Evolutionary conservation across 2,797 vertebrate genomes (phyloP), one percentile per base, ranked within the genome.

Genomic region (Morus bassanus): DNA sequence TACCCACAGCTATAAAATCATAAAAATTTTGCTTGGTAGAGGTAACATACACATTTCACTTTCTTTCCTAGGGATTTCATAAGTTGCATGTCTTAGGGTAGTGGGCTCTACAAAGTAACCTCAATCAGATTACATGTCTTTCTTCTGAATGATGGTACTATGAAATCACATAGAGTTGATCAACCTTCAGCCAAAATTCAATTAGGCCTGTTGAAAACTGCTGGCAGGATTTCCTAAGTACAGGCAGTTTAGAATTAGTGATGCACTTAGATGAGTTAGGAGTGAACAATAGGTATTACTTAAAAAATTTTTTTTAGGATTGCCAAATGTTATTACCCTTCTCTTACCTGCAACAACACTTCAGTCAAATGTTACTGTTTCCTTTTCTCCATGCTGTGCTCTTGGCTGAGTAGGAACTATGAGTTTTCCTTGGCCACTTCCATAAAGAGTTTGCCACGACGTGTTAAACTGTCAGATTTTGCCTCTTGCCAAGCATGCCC

Each of bases 361-460:
- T 67, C 17, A 61, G 22, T 50, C 10, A 61, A 65, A 65, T 45
- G 27, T n/a, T 43, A 19, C 3, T 21, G 5, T 61, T 81, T 65
- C 21, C 19, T 81, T 81, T 87, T 22, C 37, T 72, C 37, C 7
- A 1, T 48, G 9, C 5, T 0, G 0, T 65, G 9, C 4, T 93
- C 21, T 48, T 64, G 3, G 1, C 14, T 43, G 31, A 53, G 27
- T 16, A 8, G 35, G 16, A 87, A 13, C 45, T 57, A 18, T 5
- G 11, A 81, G 18, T 19, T 87, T 19, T 88, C 7, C 12, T 53
- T 70, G 45, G 13, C 7, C 6, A n/a, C 13, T 63, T 77, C 28
- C 23, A 33, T 25, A 23, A 70, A 23, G 30, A 23, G 4, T 46
- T 70, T 84, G 3, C 10, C 8, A 30, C 35, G 13, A 50, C 3